Base-by-base conservation (phyloP, 92 coral and sea anemone species). In the Phymanthus crucifer region DNA sequence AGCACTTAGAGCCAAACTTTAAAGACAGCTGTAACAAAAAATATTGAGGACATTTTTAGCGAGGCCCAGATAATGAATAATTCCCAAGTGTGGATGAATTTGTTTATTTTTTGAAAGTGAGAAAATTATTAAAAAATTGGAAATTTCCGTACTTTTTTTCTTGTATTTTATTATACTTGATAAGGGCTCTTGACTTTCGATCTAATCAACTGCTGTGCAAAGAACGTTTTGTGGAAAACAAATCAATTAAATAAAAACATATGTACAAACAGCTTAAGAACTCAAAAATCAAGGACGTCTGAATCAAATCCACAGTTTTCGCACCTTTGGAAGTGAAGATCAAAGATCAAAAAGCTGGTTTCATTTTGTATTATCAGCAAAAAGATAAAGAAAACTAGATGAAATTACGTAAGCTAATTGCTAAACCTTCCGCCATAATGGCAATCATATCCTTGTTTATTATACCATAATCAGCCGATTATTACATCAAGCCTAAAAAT, bases 401-500 rank as follows among this genome's bases (percentile, higher is more conserved):
- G 10, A 29, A 1, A 61, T n/a, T 61, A 61, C 6, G 7, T 61
- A 61, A 24, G 57, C 29, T 38, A n/a, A n/a, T n/a, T 38, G 8
- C 43, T 11, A 8, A 10, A 18, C 17, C 68, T 61, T 34, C 64
- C 64, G 64, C 64, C 64, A 54, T 54, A 8, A 1, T n/a, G n/a
- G n/a, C n/a, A n/a, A n/a, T n/a, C n/a, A n/a, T n/a, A n/a, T n/a
- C n/a, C n/a, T n/a, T n/a, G n/a, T n/a, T n/a, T n/a, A n/a, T 61
- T 61, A 61, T 61, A 61, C 68, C 1, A 29, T 61, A 61, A 61
- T 61, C 68, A 7, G 34, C 32, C 68, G 32, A 61, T 29, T 61
- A 61, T 61, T 61, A 61, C 35, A 61, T 61, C 68, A 61, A 61
- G 33, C 9, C 68, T 61, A 61, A 61, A 43, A 61, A 61, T 61